These are phyloP conservation scores for Argya squamiceps DNA, from an alignment of 2,797 vertebrate genomes.

Conservation along the genomic window DNA sequence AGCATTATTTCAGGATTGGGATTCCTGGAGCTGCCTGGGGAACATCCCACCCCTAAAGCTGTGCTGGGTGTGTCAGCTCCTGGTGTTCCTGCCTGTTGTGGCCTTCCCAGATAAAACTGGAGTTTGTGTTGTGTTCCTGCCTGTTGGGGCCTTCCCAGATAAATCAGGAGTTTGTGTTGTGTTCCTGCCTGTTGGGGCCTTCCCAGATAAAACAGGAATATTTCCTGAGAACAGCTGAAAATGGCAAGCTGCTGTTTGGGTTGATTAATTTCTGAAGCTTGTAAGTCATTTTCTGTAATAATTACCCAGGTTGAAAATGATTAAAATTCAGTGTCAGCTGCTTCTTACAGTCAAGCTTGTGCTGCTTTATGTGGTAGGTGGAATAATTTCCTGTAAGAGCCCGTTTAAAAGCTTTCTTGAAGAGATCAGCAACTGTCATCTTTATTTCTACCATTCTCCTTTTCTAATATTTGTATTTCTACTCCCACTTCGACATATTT, in stretches of 20 bases:
- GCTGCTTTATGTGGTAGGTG: constrained; percentile 12
- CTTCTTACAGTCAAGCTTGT: background rate
- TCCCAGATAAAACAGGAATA: background rate
- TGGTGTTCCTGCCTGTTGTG: too few relatives aligned
- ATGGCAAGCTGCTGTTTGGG: background rate
- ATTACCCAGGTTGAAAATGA: background rate
- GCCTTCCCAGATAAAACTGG: background rate
- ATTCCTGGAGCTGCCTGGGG: background rate
- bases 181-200: too few relatives aligned
- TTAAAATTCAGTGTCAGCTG: background rate
- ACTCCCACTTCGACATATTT: background rate
- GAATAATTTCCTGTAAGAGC: constrained; percentile 19
- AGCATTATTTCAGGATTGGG: fast-evolving
- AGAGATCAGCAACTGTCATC: background rate
- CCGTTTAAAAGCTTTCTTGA: background rate
- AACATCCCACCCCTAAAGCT: background rate
- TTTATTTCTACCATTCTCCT: background rate
- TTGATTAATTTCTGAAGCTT: background rate
- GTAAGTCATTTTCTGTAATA: background rate
- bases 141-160: too few relatives aligned
- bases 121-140: too few relatives aligned
- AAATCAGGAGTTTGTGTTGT: too few relatives aligned
- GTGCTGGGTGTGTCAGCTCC: background rate
- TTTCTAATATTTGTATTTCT: background rate
- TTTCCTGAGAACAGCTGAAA: background rate